phyloP scores from a whole-genome alignment of 2,888 invertebrate species.

The Plagiodera versicolora region DNA sequence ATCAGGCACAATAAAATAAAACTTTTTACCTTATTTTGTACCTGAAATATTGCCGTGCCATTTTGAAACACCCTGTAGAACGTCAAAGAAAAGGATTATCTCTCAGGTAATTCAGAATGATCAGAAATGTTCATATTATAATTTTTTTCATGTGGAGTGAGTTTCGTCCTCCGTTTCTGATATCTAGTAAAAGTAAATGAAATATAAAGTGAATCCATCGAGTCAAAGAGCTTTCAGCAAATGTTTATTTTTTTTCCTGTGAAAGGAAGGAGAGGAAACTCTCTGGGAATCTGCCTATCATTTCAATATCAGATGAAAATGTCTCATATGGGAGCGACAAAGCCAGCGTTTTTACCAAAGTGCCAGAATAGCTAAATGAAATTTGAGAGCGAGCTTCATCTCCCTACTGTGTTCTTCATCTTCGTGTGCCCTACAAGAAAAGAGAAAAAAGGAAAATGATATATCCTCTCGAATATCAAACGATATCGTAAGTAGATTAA shows the following conservation, averaged over 20 bases:
- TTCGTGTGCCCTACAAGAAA: background rate
- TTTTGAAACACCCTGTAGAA: no score
- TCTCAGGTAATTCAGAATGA: no score
- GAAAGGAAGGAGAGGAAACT: background rate
- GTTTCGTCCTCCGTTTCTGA: no score
- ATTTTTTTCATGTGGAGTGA: no score
- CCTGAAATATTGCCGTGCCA: no score
- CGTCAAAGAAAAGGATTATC: no score
- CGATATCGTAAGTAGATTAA: conserved; percentile 42
- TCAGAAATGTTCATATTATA: no score
- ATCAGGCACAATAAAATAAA: no score
- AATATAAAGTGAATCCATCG: no score
- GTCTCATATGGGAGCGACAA: conserved; percentile 11
- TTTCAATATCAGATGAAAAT: conserved; percentile 8
- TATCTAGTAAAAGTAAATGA: no score
- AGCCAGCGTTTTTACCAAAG: conserved; percentile 12
- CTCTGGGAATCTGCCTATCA: conserved; percentile 4
- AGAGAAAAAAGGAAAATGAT: conserved; percentile 36
- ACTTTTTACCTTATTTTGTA: no score
- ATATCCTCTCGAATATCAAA: conserved; percentile 44
- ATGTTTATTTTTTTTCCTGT: background rate
- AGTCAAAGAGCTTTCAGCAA: background rate
- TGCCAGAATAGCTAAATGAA: conserved; percentile 12
- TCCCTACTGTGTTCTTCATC: background rate
- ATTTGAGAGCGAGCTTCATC: conserved; percentile 10